Percentiles rank a stretch among this genome's conserved stretches.
phyloP scores from a whole-genome alignment of 2,113 vertebrate species.

The Antechinus stuartii region DNA sequence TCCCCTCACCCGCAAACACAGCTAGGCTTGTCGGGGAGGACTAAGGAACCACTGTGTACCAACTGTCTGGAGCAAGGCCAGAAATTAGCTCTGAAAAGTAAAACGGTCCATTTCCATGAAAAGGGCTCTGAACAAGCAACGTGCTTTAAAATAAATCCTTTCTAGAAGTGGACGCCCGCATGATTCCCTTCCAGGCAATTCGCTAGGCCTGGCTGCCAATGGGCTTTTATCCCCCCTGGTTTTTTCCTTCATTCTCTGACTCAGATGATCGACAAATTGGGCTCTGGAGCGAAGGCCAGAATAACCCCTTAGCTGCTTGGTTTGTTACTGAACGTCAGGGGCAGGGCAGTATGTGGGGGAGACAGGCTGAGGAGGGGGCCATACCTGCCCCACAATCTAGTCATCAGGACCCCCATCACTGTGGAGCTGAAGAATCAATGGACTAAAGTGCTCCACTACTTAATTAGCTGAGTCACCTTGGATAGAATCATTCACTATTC shows the following conservation, averaged over 20 bases:
- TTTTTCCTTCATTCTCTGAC: neutral
- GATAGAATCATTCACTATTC: neutral
- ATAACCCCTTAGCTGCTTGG: neutral
- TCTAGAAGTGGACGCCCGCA: neutral
- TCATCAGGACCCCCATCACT: neutral
- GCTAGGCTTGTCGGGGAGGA: neutral
- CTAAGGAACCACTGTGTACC: neutral
- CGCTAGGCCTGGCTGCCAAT: neutral
- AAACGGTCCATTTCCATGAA: neutral
- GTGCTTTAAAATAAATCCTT: neutral
- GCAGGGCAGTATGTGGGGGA: neutral
- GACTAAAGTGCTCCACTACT: neutral
- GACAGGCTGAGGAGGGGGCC: neutral
- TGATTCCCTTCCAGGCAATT: neutral
- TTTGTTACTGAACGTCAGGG: neutral
- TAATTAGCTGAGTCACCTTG: neutral
- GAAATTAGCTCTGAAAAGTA: neutral
- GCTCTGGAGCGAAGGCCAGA: neutral
- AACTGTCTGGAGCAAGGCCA: neutral
- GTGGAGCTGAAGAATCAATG: neutral
- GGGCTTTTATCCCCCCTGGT: neutral
- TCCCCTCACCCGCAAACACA: neutral
- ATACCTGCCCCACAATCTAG: neutral
- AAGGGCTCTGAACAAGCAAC: neutral
- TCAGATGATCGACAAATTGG: neutral